Conservation (phyloP, 2,888 invertebrate genomes). For the Rhorus exstirpatorius region DNA sequence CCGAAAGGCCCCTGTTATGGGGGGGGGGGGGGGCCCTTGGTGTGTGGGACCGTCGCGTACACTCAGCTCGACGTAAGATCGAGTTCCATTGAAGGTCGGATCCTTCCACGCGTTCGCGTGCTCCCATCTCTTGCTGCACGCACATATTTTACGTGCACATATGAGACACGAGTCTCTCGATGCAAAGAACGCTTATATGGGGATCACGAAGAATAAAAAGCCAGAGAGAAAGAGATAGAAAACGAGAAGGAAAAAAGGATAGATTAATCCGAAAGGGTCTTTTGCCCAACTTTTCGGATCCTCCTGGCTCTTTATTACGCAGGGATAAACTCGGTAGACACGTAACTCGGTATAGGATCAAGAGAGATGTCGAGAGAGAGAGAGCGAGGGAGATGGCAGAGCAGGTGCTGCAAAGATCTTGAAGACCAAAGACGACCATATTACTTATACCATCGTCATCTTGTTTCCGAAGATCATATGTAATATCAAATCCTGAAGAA, state of each 20-base stretch:
- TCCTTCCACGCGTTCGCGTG: neutral
- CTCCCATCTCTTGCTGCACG: conserved; percentile 3
- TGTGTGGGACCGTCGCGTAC: conserved; percentile 66
- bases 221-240: neutral
- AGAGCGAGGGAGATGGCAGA: conserved; percentile 51
- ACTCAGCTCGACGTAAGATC: conserved; percentile 74
- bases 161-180: conserved; percentile 53
- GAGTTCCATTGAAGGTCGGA: conserved; percentile 75
- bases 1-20: conserved; percentile 31
- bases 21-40: conserved; percentile 16
- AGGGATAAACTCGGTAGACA: conserved; percentile 55
- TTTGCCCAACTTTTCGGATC: conserved; percentile 57
- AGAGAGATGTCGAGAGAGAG: conserved; percentile 4
- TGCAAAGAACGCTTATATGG: conserved; percentile 18
- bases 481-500: too few species aligned
- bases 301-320: conserved; percentile 47
- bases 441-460: too few species aligned
- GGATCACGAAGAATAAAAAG: conserved; percentile 14
- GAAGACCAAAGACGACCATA: conserved; percentile 34
- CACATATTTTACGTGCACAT: neutral
- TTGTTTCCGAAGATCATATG: too few species aligned
- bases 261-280: conserved; percentile 69
- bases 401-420: conserved; percentile 64
- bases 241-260: conserved; percentile 15
- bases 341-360: conserved; percentile 26